Evolutionary conservation across 2,888 invertebrate genomes (phyloP), one percentile per base, ranked within the genome.

Genomic region (Gari tellinella): DNA sequence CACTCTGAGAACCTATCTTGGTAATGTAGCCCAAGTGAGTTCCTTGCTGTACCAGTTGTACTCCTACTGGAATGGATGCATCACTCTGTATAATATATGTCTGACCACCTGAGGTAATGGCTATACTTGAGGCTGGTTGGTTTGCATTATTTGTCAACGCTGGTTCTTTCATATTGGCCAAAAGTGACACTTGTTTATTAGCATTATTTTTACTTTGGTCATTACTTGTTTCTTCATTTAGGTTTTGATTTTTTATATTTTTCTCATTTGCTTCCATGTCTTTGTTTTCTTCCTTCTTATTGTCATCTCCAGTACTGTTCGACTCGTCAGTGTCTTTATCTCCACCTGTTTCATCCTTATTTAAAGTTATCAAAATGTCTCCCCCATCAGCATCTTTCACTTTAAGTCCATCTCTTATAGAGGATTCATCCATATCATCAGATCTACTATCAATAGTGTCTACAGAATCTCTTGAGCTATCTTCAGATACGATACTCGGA

Each of bases 321-420:
- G 31, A 31, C 4, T 31, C 57, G 12, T 43, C 53, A 46, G 51
- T 14, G 12, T 53, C 63, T 2, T 52, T 17, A 8, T 60, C 49
- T 8, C 31, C 52, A 49, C 37, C 55, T 8, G 38, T 52, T 52
- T 60, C 62, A 65, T 82, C 65, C 52, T 77, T 74, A 67, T 83
- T 81, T 8, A 83, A 65, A 21, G 81, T 83, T 23, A 81, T 83
- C 21, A 81, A 45, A 26, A 81, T 72, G 21, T 80, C 79, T 37
- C 63, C 73, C 12, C 73, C 77, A 72, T 81, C 80, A 31, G 67
- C 72, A 70, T 73, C 77, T 46, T 69, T 78, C n/a, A 83, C 81
- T 45, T 73, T 80, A 17, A 69, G 49, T 43, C 52, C 49, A 52
- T 53, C 43, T 19, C 57, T 68, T 14, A 45, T n/a, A 38, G 21